Evolutionary conservation across 2,113 vertebrate genomes (phyloP).

Genomic region (Catharus minimus): DNA sequence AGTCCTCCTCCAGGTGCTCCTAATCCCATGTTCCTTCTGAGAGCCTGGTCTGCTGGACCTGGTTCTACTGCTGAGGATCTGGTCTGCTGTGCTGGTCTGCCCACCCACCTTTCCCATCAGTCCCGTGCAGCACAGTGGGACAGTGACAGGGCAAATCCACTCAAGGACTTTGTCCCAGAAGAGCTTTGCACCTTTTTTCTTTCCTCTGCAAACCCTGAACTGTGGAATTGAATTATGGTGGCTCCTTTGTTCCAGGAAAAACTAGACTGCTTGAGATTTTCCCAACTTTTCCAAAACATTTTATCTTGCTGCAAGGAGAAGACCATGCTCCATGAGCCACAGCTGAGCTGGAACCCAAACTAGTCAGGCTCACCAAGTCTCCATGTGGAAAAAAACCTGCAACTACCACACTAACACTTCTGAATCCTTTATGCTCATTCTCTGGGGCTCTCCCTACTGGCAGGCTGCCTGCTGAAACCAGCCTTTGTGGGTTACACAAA

Average conservation of each 20-base stretch:
- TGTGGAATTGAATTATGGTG: neutral
- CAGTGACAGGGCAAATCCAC: neutral
- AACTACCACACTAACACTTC: accelerated
- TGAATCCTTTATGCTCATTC: neutral
- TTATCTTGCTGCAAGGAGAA: neutral
- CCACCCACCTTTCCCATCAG: neutral
- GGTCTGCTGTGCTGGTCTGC: neutral
- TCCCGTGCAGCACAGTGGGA: neutral
- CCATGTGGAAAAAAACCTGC: neutral
- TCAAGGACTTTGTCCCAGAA: neutral
- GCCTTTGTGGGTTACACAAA: neutral
- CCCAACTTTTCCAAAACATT: neutral
- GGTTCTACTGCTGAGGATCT: neutral
- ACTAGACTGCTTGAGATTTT: neutral
- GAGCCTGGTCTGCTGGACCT: neutral
- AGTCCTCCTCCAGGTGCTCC: neutral
- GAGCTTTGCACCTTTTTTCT: neutral
- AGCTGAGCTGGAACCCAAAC: neutral
- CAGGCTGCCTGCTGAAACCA: neutral
- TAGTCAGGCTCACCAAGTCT: neutral
- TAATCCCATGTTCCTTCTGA: neutral
- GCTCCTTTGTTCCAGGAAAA: neutral
- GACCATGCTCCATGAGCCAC: neutral
- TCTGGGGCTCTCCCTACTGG: neutral
- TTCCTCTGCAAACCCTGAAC: neutral